Percentiles rank a stretch among this genome's conserved stretches.
These are phyloP conservation scores for Bombus haemorrhoidalis DNA, from an alignment of 1,140 invertebrate genomes.

Conservation along the genomic window DNA sequence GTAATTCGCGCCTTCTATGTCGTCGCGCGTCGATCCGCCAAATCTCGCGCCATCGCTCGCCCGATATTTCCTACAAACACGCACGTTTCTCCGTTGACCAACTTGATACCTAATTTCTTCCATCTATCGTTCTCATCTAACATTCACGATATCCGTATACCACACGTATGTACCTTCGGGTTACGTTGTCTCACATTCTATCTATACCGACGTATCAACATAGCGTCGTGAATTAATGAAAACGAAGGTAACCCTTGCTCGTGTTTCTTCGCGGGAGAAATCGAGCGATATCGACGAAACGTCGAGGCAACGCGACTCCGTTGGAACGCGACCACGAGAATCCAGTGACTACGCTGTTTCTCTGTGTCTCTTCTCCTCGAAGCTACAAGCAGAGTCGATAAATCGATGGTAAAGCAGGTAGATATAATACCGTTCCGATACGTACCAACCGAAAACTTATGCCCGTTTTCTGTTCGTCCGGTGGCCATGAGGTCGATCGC, in stretches of 20 bases:
- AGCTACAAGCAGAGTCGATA: not conserved
- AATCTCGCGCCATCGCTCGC: not conserved
- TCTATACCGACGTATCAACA: no score
- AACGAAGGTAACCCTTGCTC: not conserved
- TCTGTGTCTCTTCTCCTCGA: not conserved
- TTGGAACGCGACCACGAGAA: not conserved
- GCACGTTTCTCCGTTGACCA: no score
- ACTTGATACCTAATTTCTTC: no score
- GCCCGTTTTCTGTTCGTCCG: not conserved
- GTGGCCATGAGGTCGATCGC: constrained; percentile 60
- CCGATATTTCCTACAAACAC: no score
- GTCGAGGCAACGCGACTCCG: not conserved
- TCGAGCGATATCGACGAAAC: constrained; percentile 2
- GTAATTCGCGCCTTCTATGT: not conserved
- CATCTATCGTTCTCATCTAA: not conserved
- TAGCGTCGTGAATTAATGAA: constrained; percentile 1
- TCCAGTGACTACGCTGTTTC: no score
- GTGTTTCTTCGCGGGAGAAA: not conserved
- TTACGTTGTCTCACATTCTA: no score
- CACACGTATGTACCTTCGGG: no score
- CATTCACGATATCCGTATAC: not conserved
- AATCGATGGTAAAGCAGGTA: constrained; percentile 6
- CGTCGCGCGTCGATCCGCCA: not conserved
- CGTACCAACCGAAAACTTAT: constrained; percentile 5
- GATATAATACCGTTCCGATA: not conserved